Percentiles rank a stretch among this genome's conserved stretches.
These are phyloP conservation scores for Drosophila anomalata DNA, from an alignment of 2,888 invertebrate species.

Conservation along the genomic window DNA sequence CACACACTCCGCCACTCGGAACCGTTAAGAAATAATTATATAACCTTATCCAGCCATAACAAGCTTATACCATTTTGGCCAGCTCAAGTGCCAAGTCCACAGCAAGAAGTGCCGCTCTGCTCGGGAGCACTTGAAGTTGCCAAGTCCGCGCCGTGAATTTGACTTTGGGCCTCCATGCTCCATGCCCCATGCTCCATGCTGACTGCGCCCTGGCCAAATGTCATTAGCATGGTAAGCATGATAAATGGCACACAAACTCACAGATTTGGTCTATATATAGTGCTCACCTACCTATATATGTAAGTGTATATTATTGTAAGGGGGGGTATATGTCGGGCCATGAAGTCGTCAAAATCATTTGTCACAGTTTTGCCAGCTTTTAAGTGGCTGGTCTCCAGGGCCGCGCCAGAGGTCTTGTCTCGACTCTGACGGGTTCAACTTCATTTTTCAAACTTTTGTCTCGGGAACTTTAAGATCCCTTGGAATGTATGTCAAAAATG, in stretches of 20 bases:
- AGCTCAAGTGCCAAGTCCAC: constrained; percentile 44
- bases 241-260: constrained; percentile 69
- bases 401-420: constrained; percentile 28
- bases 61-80: constrained; percentile 42
- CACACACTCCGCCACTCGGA: constrained; percentile 52
- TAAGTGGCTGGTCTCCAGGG: constrained; percentile 34
- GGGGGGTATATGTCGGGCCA: constrained; percentile 47
- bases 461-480: constrained; percentile 24
- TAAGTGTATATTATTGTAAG: constrained; percentile 7
- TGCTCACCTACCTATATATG: background rate
- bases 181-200: background rate
- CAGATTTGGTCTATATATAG: constrained; percentile 39
- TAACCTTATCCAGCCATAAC: constrained; percentile 57
- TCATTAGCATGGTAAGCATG: constrained; percentile 78
- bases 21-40: constrained; percentile 68
- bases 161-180: constrained; percentile 8
- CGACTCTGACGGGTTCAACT: constrained; percentile 31
- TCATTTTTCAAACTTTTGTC: constrained; percentile 45
- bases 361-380: constrained; percentile 70
- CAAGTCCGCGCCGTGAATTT: constrained; percentile 43
- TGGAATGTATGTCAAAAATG: constrained; percentile 11
- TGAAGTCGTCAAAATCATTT: constrained; percentile 74
- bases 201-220: constrained; percentile 56
- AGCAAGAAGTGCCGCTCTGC: constrained; percentile 35
- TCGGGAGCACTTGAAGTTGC: constrained; percentile 55